These are phyloP conservation scores for Jordanella pulchra DNA, from an alignment of 2,797 vertebrate species.

Conservation along the genomic window DNA sequence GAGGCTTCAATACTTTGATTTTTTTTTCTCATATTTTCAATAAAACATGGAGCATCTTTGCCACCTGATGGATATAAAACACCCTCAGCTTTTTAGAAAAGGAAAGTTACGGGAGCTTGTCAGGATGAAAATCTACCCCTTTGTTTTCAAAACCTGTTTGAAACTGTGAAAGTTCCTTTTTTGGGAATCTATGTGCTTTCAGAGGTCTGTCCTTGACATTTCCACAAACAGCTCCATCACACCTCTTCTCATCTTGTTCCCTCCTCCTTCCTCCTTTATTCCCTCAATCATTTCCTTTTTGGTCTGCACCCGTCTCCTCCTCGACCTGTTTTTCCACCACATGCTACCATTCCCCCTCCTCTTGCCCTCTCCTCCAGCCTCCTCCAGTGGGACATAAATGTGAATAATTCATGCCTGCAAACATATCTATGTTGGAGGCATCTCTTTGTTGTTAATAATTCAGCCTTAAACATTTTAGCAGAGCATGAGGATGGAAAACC, in stretches of 20 bases:
- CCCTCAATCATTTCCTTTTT: conserved; percentile 15
- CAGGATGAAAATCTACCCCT: not conserved
- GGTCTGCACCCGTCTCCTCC: conserved; percentile 15
- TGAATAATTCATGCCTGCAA: conserved; percentile 69
- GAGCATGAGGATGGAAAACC: not conserved
- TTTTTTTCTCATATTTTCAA: not conserved
- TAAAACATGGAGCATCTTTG: not conserved
- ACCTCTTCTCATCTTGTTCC: not conserved
- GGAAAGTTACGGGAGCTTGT: not conserved
- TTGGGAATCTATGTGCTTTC: not conserved
- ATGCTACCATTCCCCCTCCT: not conserved
- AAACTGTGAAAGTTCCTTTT: not conserved
- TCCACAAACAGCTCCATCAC: not conserved
- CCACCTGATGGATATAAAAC: not conserved
- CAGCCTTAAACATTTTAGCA: conserved; percentile 39
- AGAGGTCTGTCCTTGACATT: conserved; percentile 12
- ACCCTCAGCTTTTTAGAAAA: not conserved
- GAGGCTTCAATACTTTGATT: not conserved
- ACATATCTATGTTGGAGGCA: conserved; percentile 59
- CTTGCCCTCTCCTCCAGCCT: conserved; percentile 12
- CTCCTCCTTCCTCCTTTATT: not conserved
- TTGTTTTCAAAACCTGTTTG: not conserved
- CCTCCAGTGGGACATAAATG: conserved; percentile 16
- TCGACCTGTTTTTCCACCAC: not conserved
- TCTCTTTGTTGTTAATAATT: conserved; percentile 57